Conservation (phyloP, 2,113 vertebrate species). For the Parus major region DNA sequence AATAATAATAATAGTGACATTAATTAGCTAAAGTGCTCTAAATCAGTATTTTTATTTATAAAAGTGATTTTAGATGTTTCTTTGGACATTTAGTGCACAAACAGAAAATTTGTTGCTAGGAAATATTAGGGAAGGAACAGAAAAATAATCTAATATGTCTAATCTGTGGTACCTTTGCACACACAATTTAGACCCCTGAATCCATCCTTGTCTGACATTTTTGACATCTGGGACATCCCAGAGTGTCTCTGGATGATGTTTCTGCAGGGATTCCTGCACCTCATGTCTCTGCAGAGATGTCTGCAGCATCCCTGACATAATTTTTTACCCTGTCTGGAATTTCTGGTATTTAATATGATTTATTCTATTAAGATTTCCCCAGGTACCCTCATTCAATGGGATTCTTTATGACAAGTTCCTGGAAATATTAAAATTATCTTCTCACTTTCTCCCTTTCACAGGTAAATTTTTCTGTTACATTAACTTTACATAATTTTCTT, state of each 20-base stretch:
- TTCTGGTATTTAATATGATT: background rate
- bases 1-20: background rate
- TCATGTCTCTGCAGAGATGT: rapidly evolving
- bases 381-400: background rate
- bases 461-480: background rate
- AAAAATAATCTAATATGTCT: background rate
- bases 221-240: background rate
- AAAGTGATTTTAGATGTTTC: background rate
- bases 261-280: background rate
- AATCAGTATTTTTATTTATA: background rate
- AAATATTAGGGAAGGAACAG: background rate
- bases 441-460: background rate
- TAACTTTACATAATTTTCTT: background rate
- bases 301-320: background rate
- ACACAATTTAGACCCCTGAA: background rate
- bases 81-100: background rate
- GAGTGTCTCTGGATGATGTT: background rate
- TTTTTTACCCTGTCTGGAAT: background rate
- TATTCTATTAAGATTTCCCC: background rate
- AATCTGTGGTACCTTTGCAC: background rate
- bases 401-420: background rate
- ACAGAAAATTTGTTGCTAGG: background rate
- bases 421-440: background rate
- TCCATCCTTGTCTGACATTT: background rate
- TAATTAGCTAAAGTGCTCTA: background rate